Percentiles rank a stretch among this genome's conserved stretches.
Evolutionary conservation across 2,888 invertebrate species (phyloP).

Genomic region (Cephus rjabovi): DNA sequence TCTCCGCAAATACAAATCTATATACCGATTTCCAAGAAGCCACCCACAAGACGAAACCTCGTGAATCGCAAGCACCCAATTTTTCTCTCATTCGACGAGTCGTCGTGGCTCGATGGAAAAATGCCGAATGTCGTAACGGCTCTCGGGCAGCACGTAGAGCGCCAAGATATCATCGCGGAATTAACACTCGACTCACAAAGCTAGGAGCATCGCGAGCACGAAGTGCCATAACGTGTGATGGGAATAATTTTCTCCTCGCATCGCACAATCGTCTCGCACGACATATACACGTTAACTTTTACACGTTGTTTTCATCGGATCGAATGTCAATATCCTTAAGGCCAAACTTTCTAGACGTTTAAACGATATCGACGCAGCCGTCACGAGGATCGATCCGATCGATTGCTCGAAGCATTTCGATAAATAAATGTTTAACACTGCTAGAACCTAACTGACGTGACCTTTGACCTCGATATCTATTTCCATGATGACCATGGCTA

Average conservation of each 20-base stretch:
- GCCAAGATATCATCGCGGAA: not conserved
- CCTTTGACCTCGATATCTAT: slow-evolving; percentile 2
- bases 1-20: not conserved
- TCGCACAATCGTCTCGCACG: not conserved
- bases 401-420: not conserved
- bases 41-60: not conserved
- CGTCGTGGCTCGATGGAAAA: not conserved
- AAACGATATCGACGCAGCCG: not conserved
- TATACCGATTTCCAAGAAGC: not conserved
- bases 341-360: not conserved
- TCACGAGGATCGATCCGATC: not conserved
- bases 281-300: not conserved
- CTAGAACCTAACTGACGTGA: not conserved
- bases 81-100: not conserved
- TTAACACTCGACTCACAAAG: not conserved
- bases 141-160: not conserved
- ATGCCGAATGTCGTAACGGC: not conserved
- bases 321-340: not conserved
- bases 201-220: not conserved
- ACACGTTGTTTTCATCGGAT: not conserved
- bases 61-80: not conserved
- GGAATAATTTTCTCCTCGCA: not conserved
- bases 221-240: not conserved
- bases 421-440: not conserved
- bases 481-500: not conserved